These are phyloP conservation scores for Gobio gobio DNA, from an alignment of 2,113 vertebrate genomes.

Conservation along the genomic window DNA sequence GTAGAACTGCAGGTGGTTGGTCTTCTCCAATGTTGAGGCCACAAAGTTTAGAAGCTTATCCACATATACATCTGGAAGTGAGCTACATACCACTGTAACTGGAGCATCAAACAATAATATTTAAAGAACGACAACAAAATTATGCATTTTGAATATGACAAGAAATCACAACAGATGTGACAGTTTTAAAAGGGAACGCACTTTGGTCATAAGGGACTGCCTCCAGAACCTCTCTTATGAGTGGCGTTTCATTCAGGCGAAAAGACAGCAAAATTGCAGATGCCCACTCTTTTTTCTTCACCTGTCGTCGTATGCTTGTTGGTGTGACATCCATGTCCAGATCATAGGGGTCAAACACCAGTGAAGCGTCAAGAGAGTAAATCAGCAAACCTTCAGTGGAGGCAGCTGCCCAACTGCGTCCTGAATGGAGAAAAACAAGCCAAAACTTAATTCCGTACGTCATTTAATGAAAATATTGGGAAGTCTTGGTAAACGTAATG, in stretches of 20 bases:
- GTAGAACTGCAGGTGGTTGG: conserved; percentile 93
- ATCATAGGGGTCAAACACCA: conserved; percentile 94
- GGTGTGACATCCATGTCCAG: conserved; percentile 92
- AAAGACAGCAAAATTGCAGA: conserved; percentile 88
- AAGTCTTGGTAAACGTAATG: not conserved
- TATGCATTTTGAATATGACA: not conserved
- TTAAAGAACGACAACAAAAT: not conserved
- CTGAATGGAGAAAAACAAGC: conserved; percentile 65
- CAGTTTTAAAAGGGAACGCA: conserved; percentile 63
- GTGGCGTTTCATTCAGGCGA: conserved; percentile 86
- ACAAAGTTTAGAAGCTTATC: conserved; percentile 90
- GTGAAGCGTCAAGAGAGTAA: conserved; percentile 87
- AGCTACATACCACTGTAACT: conserved; percentile 86
- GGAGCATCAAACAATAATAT: conserved; percentile 9
- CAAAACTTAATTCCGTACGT: not conserved
- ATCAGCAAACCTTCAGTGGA: conserved; percentile 93
- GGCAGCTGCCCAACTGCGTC: conserved; percentile 92
- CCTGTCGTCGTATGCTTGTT: conserved; percentile 77
- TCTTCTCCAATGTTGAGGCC: conserved; percentile 84
- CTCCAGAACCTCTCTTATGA: conserved; percentile 89
- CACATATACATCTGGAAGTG: conserved; percentile 89
- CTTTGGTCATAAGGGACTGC: conserved; percentile 84
- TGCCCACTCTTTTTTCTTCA: conserved; percentile 79
- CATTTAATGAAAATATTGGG: not conserved
- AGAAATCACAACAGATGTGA: not conserved